Evolutionary conservation across 2,888 invertebrate genomes (phyloP), one percentile per base, ranked within the genome.

Genomic region (Mimachlamys varia): DNA sequence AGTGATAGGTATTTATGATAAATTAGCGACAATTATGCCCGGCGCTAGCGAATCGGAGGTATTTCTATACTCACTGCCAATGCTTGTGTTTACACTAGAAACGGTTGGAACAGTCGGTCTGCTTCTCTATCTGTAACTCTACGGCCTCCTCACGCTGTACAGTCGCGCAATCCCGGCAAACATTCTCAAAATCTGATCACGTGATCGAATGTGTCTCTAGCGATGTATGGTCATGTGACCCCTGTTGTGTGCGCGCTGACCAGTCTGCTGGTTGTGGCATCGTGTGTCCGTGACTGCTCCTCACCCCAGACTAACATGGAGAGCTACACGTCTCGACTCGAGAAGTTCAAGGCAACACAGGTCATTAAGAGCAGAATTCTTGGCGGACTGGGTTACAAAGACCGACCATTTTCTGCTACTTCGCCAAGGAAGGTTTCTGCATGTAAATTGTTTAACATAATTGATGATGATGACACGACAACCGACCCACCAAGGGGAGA

Each of bases 311-410:
- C 76, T 33, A 17, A 76, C 76, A 27, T 76, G 76, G 76, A 76
- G 76, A 76, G 76, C 33, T 76, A 76, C 76, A 15, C 27, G 13
- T 76, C 76, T 22, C 76, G 33, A 33, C 76, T 76, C 10, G 76
- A 76, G 76, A 76, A 76, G 76, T 76, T 76, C 33, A 76, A 76
- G 33, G 76, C 76, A 76, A 76, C 76, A 17, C 76, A 76, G 76
- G 76, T 76, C 33, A 90, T 90, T 12, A 90, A 88, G 88, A 33
- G 44, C 37, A 55, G 44, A 62, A 90, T 90, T 33, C 90, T 88
- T 5, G 58, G 53, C 44, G 88, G 88, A n/a, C 55, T 90, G 22
- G 90, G 90, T 22, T 50, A 88, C 27, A n/a, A 33, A n/a, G 90
- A 90, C n/a, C 55, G 90, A 58, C 90, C 90, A 53, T 88, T 87